Evolutionary conservation across 2,113 vertebrate genomes (phyloP).

Genomic region (Numida meleagris): DNA sequence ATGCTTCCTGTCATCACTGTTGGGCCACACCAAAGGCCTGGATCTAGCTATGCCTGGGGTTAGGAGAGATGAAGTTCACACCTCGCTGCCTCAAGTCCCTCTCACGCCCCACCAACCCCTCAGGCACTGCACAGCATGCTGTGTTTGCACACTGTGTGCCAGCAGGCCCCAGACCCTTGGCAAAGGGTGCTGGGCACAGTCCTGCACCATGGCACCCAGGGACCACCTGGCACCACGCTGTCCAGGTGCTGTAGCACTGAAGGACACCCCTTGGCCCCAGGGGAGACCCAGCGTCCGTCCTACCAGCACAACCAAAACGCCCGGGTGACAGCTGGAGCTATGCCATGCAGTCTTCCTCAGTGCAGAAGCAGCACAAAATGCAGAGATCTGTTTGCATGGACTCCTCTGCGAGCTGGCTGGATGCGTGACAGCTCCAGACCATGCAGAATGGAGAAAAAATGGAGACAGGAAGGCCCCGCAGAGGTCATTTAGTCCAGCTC

Average conservation of each 20-base stretch:
- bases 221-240: too few relatives aligned
- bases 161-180: not conserved
- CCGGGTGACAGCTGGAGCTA: fast-evolving
- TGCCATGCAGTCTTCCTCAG: not conserved
- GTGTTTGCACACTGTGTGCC: not conserved
- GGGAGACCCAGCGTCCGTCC: not conserved
- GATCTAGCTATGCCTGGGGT: not conserved
- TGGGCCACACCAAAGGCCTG: not conserved
- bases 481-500: not conserved
- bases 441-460: not conserved
- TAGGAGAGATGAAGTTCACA: not conserved
- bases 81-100: not conserved
- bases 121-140: not conserved
- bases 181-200: fast-evolving
- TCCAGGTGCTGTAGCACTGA: not conserved
- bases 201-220: not conserved
- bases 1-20: slow-evolving; percentile 1
- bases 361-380: not conserved
- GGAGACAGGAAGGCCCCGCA: not conserved
- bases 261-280: not conserved
- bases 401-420: fast-evolving
- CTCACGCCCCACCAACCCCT: not conserved
- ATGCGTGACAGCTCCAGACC: not conserved
- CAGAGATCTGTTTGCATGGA: not conserved
- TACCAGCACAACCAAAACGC: not conserved